phyloP scores from a whole-genome alignment of 2,113 vertebrate species.

The Sminthopsis crassicaudata region DNA sequence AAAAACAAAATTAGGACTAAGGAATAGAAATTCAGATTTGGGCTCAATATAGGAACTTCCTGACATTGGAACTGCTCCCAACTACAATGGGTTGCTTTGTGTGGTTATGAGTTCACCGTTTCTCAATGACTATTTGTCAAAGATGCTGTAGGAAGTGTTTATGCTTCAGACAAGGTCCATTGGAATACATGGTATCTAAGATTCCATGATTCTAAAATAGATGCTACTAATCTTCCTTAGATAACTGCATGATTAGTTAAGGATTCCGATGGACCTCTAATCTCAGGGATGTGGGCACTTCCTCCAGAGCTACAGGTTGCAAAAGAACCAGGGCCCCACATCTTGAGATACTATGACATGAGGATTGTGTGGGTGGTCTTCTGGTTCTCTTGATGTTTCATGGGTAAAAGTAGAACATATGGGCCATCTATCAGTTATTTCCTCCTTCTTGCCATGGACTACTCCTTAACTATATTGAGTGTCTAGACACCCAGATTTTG shows the following conservation, averaged over 20 bases:
- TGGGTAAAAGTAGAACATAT: neutral
- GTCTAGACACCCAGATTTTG: neutral
- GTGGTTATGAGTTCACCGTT: neutral
- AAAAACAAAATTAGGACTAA: neutral
- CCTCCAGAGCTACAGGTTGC: neutral
- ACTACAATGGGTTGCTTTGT: neutral
- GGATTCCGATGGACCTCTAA: neutral
- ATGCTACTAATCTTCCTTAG: neutral
- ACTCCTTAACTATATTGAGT: neutral
- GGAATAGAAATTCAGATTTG: neutral
- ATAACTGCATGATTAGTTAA: neutral
- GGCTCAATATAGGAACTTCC: neutral
- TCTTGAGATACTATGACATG: neutral
- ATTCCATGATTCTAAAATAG: neutral
- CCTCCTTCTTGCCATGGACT: neutral
- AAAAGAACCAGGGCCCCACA: neutral
- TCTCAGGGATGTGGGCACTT: neutral
- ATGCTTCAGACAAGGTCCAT: neutral
- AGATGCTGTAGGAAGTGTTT: neutral
- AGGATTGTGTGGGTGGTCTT: neutral
- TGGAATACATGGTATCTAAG: neutral
- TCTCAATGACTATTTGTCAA: neutral
- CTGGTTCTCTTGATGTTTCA: neutral
- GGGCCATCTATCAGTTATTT: neutral
- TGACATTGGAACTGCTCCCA: neutral